Conservation (phyloP, 2,113 vertebrate genomes). For the Ophthalmolycus amberensis region DNA sequence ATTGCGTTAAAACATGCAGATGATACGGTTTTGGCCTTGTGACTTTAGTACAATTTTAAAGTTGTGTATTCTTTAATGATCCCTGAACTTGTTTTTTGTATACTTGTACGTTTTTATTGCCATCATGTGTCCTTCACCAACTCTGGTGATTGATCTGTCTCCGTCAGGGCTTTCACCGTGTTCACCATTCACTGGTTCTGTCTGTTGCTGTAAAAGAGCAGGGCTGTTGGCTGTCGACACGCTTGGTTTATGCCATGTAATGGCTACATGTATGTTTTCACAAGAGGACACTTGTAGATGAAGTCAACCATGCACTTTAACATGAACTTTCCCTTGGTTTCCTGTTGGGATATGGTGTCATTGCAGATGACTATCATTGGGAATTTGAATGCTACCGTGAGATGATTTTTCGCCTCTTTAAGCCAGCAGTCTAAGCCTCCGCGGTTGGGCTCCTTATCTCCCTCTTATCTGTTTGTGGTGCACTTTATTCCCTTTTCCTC, state of each 20-base stretch:
- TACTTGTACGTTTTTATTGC: slow-evolving; percentile 14
- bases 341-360: not conserved
- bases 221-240: not conserved
- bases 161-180: slow-evolving; percentile 1
- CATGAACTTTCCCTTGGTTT: not conserved
- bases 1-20: not conserved
- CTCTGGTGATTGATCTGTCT: slow-evolving; percentile 50
- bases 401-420: slow-evolving; percentile 34
- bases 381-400: slow-evolving; percentile 52
- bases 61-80: not conserved
- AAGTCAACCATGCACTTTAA: slow-evolving; percentile 8
- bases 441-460: slow-evolving; percentile 62
- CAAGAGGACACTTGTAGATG: slow-evolving; percentile 10
- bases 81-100: slow-evolving; percentile 5
- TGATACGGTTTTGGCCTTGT: not conserved
- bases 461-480: slow-evolving; percentile 74
- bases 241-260: not conserved
- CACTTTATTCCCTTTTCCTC: slow-evolving; percentile 69
- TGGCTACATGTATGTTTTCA: slow-evolving; percentile 18
- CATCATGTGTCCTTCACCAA: slow-evolving; percentile 31
- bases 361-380: slow-evolving; percentile 8
- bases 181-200: slow-evolving; percentile 32
- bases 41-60: not conserved
- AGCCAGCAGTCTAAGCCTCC: slow-evolving; percentile 44
- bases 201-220: slow-evolving; percentile 31